A percentile compares a stretch with the other conserved stretches of the same genome.
These are phyloP conservation scores for Pollenia amentaria DNA, from an alignment of 2,888 invertebrate genomes.

Conservation along the genomic window DNA sequence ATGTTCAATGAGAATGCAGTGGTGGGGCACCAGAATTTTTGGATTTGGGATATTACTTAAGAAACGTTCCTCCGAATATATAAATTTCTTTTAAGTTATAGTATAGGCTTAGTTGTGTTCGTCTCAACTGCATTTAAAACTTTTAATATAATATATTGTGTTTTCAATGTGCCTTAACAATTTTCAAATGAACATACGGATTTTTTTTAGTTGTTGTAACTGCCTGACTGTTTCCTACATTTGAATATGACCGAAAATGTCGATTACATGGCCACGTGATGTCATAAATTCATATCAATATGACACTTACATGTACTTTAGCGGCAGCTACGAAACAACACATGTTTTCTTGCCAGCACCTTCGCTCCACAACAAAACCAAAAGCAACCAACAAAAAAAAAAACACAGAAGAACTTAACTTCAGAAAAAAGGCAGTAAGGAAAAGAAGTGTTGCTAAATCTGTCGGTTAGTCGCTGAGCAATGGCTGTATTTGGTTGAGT, in stretches of 20 bases:
- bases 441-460: constrained; percentile 54
- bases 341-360: constrained; percentile 75
- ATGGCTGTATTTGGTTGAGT: constrained; percentile 23
- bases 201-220: not conserved
- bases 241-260: constrained; percentile 71
- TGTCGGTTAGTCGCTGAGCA: not conserved
- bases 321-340: constrained; percentile 75
- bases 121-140: not conserved
- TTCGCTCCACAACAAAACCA: constrained; percentile 39
- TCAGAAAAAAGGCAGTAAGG: constrained; percentile 4
- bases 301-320: constrained; percentile 83
- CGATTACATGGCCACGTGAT: constrained; percentile 79
- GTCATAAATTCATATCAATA: constrained; percentile 84
- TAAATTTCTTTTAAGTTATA: too few species aligned
- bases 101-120: not conserved
- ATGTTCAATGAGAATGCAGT: too few species aligned
- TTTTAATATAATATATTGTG: not conserved
- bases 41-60: too few species aligned
- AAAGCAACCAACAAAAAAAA: not conserved
- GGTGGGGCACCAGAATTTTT: too few species aligned
- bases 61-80: too few species aligned
- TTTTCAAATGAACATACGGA: not conserved
- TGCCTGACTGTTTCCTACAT: constrained; percentile 41
- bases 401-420: not conserved
- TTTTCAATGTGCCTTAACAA: constrained; percentile 5